phyloP scores from a whole-genome alignment of 2,113 vertebrate species.

The Rhinichthys klamathensis region DNA sequence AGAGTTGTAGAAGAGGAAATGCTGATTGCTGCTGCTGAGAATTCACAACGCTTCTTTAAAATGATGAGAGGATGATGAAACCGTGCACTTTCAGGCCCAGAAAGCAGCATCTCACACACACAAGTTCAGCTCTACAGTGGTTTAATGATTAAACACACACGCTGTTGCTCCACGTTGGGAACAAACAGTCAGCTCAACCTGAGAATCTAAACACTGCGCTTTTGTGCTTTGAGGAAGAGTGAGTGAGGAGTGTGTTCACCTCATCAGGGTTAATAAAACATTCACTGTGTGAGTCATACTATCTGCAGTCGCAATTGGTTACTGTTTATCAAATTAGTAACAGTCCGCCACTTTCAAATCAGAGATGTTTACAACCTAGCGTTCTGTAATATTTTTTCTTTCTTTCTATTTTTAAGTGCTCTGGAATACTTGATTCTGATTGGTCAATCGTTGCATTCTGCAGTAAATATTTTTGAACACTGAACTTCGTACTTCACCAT shows the following conservation, averaged over 20 bases:
- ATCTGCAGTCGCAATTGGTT: not conserved
- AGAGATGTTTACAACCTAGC: not conserved
- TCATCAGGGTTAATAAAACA: slow-evolving; percentile 25
- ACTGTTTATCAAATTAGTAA: slow-evolving; percentile 7
- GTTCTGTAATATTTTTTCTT: not conserved
- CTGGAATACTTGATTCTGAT: not conserved
- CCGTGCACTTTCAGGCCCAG: slow-evolving; percentile 66
- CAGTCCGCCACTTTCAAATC: not conserved
- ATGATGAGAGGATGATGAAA: slow-evolving; percentile 69
- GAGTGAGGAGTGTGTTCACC: slow-evolving; percentile 8
- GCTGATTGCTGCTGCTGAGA: slow-evolving; percentile 66
- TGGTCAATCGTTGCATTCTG: not conserved
- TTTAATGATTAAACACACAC: slow-evolving; percentile 61
- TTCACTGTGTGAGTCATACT: slow-evolving; percentile 15
- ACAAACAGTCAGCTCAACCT: slow-evolving; percentile 39
- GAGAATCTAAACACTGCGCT: slow-evolving; percentile 33
- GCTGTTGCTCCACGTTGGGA: slow-evolving; percentile 29
- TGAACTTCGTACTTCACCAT: not conserved
- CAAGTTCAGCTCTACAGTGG: slow-evolving; percentile 32
- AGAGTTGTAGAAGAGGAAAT: slow-evolving; percentile 49
- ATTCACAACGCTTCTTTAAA: slow-evolving; percentile 60
- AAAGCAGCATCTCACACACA: slow-evolving; percentile 66
- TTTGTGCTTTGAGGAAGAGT: slow-evolving; percentile 40
- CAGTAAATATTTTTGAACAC: not conserved
- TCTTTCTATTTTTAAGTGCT: not conserved